Conservation (phyloP, 92 coral and sea anemone species). For the Actinostola sp. region DNA sequence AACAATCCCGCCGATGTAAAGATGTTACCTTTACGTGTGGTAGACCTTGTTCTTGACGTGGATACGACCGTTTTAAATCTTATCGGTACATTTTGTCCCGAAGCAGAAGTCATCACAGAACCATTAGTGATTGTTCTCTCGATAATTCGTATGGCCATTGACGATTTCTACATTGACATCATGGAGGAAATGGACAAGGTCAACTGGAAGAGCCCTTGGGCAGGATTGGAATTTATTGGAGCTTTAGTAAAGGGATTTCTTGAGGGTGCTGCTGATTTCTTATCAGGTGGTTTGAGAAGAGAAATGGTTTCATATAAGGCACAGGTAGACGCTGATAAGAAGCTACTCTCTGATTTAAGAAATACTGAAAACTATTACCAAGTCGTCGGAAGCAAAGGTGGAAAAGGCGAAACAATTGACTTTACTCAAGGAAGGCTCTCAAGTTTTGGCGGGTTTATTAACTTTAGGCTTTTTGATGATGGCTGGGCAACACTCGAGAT, state of each 20-base stretch:
- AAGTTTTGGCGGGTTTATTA: conserved; percentile 36
- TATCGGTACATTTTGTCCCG: conserved; percentile 59
- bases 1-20: conserved; percentile 51
- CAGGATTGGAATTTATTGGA: conserved; percentile 48
- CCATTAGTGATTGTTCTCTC: conserved; percentile 48
- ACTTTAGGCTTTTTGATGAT: conserved; percentile 33
- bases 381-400: conserved; percentile 35
- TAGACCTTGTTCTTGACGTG: conserved; percentile 60
- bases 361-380: conserved; percentile 34
- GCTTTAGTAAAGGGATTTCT: conserved; percentile 47
- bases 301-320: conserved; percentile 43
- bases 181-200: conserved; percentile 60
- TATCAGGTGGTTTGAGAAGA: conserved; percentile 56
- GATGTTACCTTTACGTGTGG: conserved; percentile 46
- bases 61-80: conserved; percentile 47
- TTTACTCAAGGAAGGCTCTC: conserved; percentile 54
- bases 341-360: conserved; percentile 24
- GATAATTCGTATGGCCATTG: conserved; percentile 57
- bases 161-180: conserved; percentile 54
- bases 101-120: conserved; percentile 49
- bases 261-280: conserved; percentile 54
- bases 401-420: conserved; percentile 38
- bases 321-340: conserved; percentile 32
- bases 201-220: conserved; percentile 70
- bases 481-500: conserved; percentile 26